Base-by-base conservation (phyloP, 2,888 invertebrate genomes). In the Synanthedon formicaeformis region DNA sequence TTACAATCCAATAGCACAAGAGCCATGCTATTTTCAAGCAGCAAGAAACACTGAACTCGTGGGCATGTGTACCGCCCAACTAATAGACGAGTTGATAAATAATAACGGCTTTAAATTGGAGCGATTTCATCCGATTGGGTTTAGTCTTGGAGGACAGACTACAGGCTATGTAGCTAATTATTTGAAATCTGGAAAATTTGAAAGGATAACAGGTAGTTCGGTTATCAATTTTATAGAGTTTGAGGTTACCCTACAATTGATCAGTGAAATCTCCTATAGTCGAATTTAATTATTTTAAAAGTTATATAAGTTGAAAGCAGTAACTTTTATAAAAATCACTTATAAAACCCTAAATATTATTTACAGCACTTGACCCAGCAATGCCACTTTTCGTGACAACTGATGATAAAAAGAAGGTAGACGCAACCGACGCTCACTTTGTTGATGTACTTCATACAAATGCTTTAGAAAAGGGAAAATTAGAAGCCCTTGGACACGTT, bases 401-500 rank as follows among this genome's bases (percentile, higher is more conserved):
- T 1, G 78, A 87, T 51, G 53, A 62, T 0, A 70, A 73, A 0
- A 81, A 75, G 45, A 89, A 89, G 61, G 59, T 92, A 27, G 91
- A 91, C 63, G 59, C 75, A 0, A 67, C 66, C 0, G 92, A 92
- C 64, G 92, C 91, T 0, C 77, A 83, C 1, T 90, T 89, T 59
- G 91, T 92, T 0, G 92, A 92, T 62, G 86, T 90, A 0, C 81
- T 92, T 6, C 92, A 92, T 61, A 91, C 91, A 0, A 91, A 92
- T 64, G 85, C 88, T 0, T 60, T 90, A 52, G 79, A 84, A 51
- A 88, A 88, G 50, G 91, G 91, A 5, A 84, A 89, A 64, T 60
- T 90, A 34, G 88, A 89, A 53, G 56, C 78, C 0, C 64, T 82
- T 63, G 91, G 91, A 0, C 76, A 89, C 57, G 73, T 82, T 0